phyloP scores from a whole-genome alignment of 64 coral and sea anemone species.

The Montipora cactus region DNA sequence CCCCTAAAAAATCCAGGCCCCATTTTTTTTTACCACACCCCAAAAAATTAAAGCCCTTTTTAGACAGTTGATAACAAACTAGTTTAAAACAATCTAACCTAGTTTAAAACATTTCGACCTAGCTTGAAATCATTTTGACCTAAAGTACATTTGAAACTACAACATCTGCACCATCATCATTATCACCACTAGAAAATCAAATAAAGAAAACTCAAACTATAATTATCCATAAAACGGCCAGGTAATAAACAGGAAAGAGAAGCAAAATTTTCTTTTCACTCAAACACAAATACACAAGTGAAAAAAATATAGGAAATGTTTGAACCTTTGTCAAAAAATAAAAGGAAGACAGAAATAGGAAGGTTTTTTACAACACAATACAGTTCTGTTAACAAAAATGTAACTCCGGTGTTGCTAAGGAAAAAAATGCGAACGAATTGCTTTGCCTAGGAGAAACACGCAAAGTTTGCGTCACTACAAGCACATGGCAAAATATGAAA shows the following conservation, averaged over 20 bases:
- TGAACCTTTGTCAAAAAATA: neutral
- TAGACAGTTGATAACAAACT: no score
- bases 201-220: constrained; percentile 5
- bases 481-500: neutral
- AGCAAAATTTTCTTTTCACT: neutral
- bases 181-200: neutral
- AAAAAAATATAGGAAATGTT: neutral
- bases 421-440: neutral
- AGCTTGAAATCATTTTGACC: no score
- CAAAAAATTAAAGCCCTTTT: no score
- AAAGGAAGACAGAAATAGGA: no score
- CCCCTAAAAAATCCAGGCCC: no score
- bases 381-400: neutral
- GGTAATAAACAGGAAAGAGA: constrained; percentile 9
- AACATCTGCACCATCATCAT: constrained; percentile 5
- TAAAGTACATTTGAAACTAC: no score
- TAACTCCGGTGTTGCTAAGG: neutral
- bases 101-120: no score
- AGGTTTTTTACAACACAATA: neutral
- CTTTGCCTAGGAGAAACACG: no score
- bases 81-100: no score
- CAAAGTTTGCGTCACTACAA: neutral
- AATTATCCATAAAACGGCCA: constrained; percentile 5
- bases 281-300: neutral
- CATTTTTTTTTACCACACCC: no score